Evolutionary conservation across 2,797 vertebrate genomes (phyloP), one percentile per base, ranked within the genome.

Genomic region (Sebastiscus tertius): DNA sequence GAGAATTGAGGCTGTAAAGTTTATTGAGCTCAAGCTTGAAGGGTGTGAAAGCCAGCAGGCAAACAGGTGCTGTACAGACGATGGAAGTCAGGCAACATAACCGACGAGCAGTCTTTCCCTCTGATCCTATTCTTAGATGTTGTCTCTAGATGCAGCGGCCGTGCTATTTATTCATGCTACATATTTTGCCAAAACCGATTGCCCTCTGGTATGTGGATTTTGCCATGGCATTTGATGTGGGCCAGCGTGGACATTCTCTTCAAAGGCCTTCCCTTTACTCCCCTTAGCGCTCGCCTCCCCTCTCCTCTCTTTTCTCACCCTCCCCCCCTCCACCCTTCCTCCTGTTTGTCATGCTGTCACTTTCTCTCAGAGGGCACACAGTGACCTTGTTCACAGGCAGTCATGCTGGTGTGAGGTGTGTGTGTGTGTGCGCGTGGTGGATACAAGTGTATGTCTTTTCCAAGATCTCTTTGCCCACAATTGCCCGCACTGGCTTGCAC

Each of bases 301-400:
- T n/a, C 68, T 39, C 54, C 26, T 59, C 67, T 75, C 73, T 71
- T 46, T 82, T 80, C 61, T 87, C 76, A 59, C 81, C 74, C 76
- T 56, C n/a, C 62, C 73, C 67, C 72, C 77, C 78, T 65, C 63
- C 52, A 75, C 77, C 81, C 87, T 60, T 72, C 60, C 83, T 80
- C 79, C 60, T 73, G 77, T 93, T 92, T 92, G 91, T 92, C 91
- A 92, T 89, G 89, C 91, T 89, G 93, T 94, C 93, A 93, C 85
- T 91, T 92, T 91, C 77, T 79, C 83, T 93, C 91, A 81, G 77
- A 91, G 88, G 92, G 91, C 87, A 87, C 80, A 46, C 42, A 22
- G 78, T 92, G 93, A 95, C 94, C 94, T 95, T 95, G 94, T 88
- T 90, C 88, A 80, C 84, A 88, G 75, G 74, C 85, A 80, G 82